A percentile compares a stretch with the other conserved stretches of the same genome.
Conservation (phyloP, 2,888 invertebrate species). For the Campoplex nolae region DNA sequence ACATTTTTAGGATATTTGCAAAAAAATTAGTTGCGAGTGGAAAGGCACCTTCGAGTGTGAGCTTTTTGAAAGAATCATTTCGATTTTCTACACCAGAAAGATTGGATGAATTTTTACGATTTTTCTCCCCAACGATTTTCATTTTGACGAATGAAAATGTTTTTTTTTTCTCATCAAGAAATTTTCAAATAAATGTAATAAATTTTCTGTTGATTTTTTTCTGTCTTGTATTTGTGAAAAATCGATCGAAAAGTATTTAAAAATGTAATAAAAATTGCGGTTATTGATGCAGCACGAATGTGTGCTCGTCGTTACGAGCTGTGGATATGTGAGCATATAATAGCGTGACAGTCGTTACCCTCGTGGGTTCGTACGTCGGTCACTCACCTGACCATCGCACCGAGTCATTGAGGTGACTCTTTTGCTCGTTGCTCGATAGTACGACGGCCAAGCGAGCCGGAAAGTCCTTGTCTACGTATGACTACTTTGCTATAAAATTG, state of each 20-base stretch:
- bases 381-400: slow-evolving; percentile 79
- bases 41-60: no score
- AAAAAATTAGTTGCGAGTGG: background rate
- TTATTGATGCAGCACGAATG: background rate
- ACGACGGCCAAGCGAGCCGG: slow-evolving; percentile 68
- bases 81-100: background rate
- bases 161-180: background rate
- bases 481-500: background rate
- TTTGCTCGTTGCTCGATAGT: slow-evolving; percentile 62
- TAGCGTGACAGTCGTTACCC: slow-evolving; percentile 74
- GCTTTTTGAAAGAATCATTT: no score
- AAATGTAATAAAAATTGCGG: background rate
- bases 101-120: background rate
- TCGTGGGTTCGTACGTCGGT: slow-evolving; percentile 71
- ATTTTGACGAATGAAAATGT: background rate
- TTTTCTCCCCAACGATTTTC: background rate
- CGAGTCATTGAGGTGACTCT: slow-evolving; percentile 76
- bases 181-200: background rate
- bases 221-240: background rate
- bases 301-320: slow-evolving; percentile 39
- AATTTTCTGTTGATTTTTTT: background rate
- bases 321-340: slow-evolving; percentile 30
- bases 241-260: background rate
- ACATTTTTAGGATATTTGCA: background rate
- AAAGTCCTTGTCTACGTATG: slow-evolving; percentile 69